phyloP scores from a whole-genome alignment of 2,888 invertebrate genomes.

The Amaurobius ferox region DNA sequence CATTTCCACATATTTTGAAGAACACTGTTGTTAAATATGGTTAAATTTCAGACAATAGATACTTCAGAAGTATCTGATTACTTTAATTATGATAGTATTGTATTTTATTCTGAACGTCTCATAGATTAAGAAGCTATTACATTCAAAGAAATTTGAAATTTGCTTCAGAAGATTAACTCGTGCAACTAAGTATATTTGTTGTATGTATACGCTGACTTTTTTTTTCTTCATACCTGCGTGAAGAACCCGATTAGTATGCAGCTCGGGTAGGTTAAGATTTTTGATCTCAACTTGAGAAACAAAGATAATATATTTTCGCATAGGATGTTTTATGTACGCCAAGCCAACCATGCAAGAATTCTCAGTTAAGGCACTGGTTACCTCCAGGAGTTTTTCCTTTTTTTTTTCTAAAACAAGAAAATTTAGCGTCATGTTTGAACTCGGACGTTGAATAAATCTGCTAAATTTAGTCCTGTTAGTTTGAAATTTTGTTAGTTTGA shows the following conservation, averaged over 20 bases:
- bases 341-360: background rate
- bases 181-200: background rate
- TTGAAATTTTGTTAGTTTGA: too few relatives aligned
- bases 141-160: too few relatives aligned
- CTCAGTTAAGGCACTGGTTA: background rate
- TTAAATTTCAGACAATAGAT: too few relatives aligned
- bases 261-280: background rate
- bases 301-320: constrained; percentile 6
- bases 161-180: too few relatives aligned
- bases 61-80: too few relatives aligned
- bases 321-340: background rate
- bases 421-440: background rate
- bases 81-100: too few relatives aligned
- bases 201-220: background rate
- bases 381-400: background rate
- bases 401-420: background rate
- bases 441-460: too few relatives aligned
- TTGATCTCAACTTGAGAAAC: background rate
- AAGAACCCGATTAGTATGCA: background rate
- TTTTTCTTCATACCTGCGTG: background rate
- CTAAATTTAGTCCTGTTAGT: too few relatives aligned
- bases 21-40: too few relatives aligned
- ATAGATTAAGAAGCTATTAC: too few relatives aligned
- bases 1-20: too few relatives aligned
- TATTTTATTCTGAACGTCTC: too few relatives aligned